phyloP scores from a whole-genome alignment of 2,888 invertebrate species.

The Phyllotreta striolata region DNA sequence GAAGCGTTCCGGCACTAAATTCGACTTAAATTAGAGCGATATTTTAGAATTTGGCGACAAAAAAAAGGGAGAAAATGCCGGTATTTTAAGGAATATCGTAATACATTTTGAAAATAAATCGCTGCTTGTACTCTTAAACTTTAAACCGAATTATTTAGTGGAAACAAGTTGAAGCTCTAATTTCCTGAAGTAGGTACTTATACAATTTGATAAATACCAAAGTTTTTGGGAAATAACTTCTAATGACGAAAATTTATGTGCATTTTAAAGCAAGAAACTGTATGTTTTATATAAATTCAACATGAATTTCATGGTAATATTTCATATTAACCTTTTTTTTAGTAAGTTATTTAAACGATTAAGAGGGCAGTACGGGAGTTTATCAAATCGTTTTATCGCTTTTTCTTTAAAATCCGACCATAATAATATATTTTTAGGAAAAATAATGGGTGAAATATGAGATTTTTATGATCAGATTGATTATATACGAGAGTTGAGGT shows the following conservation, averaged over 20 bases:
- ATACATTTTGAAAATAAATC: too few relatives aligned
- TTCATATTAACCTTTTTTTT: too few relatives aligned
- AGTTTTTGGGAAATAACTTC: too few relatives aligned
- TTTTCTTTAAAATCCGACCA: constrained; percentile 11
- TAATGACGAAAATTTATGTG: too few relatives aligned
- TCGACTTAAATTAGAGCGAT: constrained; percentile 48
- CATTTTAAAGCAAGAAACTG: too few relatives aligned
- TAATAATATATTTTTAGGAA: constrained; percentile 18
- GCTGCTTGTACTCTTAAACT: not conserved
- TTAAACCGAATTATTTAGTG: not conserved
- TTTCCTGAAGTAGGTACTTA: too few relatives aligned
- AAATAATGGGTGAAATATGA: constrained; percentile 18
- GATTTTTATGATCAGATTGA: constrained; percentile 22
- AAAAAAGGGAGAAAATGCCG: constrained; percentile 21
- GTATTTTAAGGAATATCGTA: constrained; percentile 6
- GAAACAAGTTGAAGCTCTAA: too few relatives aligned
- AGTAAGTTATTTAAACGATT: not conserved
- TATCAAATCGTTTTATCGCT: constrained; percentile 9
- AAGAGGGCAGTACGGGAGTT: not conserved
- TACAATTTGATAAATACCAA: too few relatives aligned
- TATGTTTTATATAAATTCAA: too few relatives aligned
- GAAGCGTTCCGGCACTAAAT: constrained; percentile 45
- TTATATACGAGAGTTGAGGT: constrained; percentile 21
- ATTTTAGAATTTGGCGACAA: constrained; percentile 49
- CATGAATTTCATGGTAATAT: too few relatives aligned